phyloP scores from a whole-genome alignment of 2,888 invertebrate genomes.

The Spodoptera picta region DNA sequence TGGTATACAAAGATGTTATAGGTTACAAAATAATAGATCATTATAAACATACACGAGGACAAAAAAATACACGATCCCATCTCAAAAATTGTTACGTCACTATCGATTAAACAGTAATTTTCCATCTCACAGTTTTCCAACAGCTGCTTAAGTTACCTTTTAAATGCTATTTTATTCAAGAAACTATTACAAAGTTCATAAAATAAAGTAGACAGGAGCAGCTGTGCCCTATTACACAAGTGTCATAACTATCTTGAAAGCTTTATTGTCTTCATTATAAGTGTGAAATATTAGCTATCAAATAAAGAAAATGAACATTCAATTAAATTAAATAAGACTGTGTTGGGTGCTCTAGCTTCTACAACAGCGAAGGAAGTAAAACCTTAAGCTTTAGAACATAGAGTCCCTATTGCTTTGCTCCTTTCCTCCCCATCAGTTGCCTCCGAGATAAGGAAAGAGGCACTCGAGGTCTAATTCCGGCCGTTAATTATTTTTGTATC shows the following conservation, averaged over 20 bases:
- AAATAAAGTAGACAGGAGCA: slow-evolving; percentile 26
- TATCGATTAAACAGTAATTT: background rate
- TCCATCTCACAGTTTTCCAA: background rate
- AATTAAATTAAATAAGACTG: slow-evolving; percentile 56
- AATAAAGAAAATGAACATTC: slow-evolving; percentile 62
- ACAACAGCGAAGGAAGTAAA: slow-evolving; percentile 17
- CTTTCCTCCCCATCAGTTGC: slow-evolving; percentile 15
- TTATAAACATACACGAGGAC: too few species aligned
- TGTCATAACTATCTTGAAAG: slow-evolving; percentile 44
- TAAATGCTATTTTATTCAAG: slow-evolving; percentile 16
- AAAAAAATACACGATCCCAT: too few species aligned
- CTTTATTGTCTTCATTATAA: slow-evolving; percentile 48
- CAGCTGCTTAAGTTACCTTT: background rate
- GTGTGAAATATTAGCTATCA: slow-evolving; percentile 60
- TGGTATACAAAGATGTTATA: too few species aligned
- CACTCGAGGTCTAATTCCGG: slow-evolving; percentile 52
- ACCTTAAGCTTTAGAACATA: slow-evolving; percentile 3
- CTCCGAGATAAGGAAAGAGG: slow-evolving; percentile 36
- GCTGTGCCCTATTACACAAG: slow-evolving; percentile 40
- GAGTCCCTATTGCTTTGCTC: slow-evolving; percentile 4
- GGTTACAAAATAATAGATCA: too few species aligned
- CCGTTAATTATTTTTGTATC: slow-evolving; percentile 59
- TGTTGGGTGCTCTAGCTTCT: slow-evolving; percentile 31
- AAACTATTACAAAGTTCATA: slow-evolving; percentile 31
- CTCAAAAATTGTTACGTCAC: too few species aligned